Percentiles rank a stretch among this genome's conserved stretches.
Conservation (phyloP, 2,888 invertebrate species). For the Pyrrhosoma nymphula region DNA sequence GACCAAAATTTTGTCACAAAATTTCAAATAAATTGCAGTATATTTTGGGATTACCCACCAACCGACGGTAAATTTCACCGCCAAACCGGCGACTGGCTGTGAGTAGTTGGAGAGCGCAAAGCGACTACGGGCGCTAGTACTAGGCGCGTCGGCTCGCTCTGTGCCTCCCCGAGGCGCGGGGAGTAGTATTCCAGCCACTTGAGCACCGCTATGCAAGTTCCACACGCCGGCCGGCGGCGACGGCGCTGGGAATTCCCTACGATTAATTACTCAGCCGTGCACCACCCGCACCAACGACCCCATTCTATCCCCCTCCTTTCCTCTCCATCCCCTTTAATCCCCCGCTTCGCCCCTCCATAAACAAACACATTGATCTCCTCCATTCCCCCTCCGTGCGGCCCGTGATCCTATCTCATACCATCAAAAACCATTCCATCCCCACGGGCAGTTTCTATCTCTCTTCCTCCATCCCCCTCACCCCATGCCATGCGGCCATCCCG, state of each 20-base stretch:
- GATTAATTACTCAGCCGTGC: slow-evolving; percentile 28
- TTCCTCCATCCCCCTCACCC: neutral
- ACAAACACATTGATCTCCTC: neutral
- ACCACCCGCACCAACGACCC: slow-evolving; percentile 2
- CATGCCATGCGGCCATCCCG: neutral
- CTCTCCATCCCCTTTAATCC: neutral
- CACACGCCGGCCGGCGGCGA: neutral
- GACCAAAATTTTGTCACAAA: too few relatives aligned
- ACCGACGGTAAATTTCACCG: neutral
- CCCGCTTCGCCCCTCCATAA: too few relatives aligned
- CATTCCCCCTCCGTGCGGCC: neutral
- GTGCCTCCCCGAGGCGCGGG: neutral
- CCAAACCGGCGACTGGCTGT: neutral
- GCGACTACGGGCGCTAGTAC: neutral
- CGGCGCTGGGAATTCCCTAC: neutral
- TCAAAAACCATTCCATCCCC: neutral
- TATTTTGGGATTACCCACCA: too few relatives aligned
- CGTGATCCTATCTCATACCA: neutral
- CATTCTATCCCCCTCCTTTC: neutral
- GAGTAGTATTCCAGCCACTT: neutral
- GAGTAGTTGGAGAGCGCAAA: neutral
- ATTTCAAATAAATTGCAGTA: too few relatives aligned
- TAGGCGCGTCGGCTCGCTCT: neutral
- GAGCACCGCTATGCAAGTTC: slow-evolving; percentile 17
- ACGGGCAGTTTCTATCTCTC: neutral